Base-by-base conservation (phyloP, 2,888 invertebrate genomes). In the Choristoneura rosaceana region DNA sequence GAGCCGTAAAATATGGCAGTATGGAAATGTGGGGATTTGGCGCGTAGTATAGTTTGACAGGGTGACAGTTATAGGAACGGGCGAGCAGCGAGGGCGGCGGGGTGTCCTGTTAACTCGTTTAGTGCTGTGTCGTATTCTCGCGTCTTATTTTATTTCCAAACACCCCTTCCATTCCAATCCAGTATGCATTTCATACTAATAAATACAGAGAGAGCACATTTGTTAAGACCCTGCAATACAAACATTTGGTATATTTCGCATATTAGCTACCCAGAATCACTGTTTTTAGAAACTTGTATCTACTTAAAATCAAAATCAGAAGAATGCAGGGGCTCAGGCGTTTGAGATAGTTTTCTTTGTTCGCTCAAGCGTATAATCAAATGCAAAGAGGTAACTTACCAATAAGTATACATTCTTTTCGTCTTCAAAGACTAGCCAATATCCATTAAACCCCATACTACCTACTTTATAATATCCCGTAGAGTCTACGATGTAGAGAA, bases 21-120 rank as follows among this genome's bases (percentile, higher is more conserved):
- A 93, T 92, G 92, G 93, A 91, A 93, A 93, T 93, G 82, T 80
- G 84, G 87, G 93, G 93, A 90, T 93, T 93, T 91, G 81, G 82
- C 83, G 79, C 83, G 89, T 86, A 83, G 84, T 87, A 87, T 87
- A 88, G 88, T 92, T 91, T 93, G 93, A 94, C 93, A 92, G 88
- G 89, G 86, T 93, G 93, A 93, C 93, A 93, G 93, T 90, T 92
- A 92, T 90, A 88, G 84, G 84, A 85, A 81, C 81, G 52, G 52
- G 52, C 78, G 80, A 81, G 81, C 77, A 75, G 50, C 52, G 47
- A 62, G 55, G 70, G 69, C 74, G 74, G 78, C 76, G 73, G 74
- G 63, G 82, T 81, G 84, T 84, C 82, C 85, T 83, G 82, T 83
- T 88, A 87, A 87, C 89, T 85, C 85, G 87, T 90, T 89, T 91